These are phyloP conservation scores for Eudorcas thomsonii DNA, from an alignment of 2,113 vertebrate genomes.

Conservation along the genomic window DNA sequence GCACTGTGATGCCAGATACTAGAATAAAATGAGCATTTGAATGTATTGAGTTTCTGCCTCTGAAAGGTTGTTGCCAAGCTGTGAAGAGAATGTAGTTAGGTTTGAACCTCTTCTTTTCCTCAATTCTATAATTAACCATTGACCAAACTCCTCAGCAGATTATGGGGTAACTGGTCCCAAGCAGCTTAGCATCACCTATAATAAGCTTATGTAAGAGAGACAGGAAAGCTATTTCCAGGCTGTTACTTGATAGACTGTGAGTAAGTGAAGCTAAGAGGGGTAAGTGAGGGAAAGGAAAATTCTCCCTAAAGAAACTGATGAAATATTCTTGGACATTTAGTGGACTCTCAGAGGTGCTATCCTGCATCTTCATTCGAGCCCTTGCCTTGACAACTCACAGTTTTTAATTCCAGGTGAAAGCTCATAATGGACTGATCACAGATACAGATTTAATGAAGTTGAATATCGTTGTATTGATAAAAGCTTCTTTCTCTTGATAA, in stretches of 20 bases:
- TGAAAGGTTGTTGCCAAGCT: neutral
- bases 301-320: neutral
- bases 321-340: neutral
- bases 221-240: neutral
- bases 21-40: neutral
- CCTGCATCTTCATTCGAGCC: constrained; percentile 38
- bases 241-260: neutral
- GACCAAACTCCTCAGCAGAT: neutral
- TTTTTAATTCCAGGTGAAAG: constrained; percentile 84
- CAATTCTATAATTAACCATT: neutral
- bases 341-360: constrained; percentile 50
- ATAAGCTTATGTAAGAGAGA: neutral
- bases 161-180: neutral
- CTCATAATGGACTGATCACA: constrained; percentile 85
- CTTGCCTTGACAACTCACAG: constrained; percentile 69
- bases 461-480: constrained; percentile 70
- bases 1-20: neutral
- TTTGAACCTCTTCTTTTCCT: neutral
- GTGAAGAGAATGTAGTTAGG: too few relatives aligned
- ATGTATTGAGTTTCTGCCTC: neutral
- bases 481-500: constrained; percentile 76
- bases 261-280: neutral
- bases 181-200: neutral
- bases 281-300: neutral
- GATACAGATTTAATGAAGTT: constrained; percentile 81